phyloP scores from a whole-genome alignment of 1,140 invertebrate species.

The Sweltsa coloradensis region DNA sequence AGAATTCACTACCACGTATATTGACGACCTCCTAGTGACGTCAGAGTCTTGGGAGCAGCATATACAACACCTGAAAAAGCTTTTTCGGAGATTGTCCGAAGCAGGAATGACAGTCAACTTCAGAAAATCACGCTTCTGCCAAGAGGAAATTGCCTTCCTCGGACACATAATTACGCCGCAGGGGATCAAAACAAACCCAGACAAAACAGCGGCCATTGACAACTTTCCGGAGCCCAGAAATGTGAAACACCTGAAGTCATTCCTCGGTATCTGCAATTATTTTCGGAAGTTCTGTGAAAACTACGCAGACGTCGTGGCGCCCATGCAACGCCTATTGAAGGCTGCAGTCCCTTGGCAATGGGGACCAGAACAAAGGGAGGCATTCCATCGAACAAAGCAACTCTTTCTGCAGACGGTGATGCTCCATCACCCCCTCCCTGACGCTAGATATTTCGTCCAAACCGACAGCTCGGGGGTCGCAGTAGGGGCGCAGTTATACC shows the following conservation, averaged over 20 bases:
- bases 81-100: constrained; percentile 21
- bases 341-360: constrained; percentile 16
- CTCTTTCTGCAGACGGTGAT: neutral
- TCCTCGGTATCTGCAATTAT: constrained; percentile 31
- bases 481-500: too few relatives aligned
- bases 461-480: too few relatives aligned
- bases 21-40: constrained; percentile 16
- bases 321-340: constrained; percentile 21
- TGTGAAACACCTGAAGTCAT: constrained; percentile 26
- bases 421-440: constrained; percentile 14
- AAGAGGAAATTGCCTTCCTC: constrained; percentile 19
- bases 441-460: too few relatives aligned
- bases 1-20: constrained; percentile 1
- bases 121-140: constrained; percentile 21
- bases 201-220: constrained; percentile 16
- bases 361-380: constrained; percentile 4
- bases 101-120: constrained; percentile 32
- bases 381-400: constrained; percentile 2
- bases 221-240: constrained; percentile 22
- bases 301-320: constrained; percentile 17
- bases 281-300: constrained; percentile 27
- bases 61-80: constrained; percentile 8
- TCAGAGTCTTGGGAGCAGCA: constrained; percentile 14
- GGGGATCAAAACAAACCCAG: constrained; percentile 18
- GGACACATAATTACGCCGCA: constrained; percentile 20